phyloP scores from a whole-genome alignment of 2,113 vertebrate genomes.

The Limanda limanda region DNA sequence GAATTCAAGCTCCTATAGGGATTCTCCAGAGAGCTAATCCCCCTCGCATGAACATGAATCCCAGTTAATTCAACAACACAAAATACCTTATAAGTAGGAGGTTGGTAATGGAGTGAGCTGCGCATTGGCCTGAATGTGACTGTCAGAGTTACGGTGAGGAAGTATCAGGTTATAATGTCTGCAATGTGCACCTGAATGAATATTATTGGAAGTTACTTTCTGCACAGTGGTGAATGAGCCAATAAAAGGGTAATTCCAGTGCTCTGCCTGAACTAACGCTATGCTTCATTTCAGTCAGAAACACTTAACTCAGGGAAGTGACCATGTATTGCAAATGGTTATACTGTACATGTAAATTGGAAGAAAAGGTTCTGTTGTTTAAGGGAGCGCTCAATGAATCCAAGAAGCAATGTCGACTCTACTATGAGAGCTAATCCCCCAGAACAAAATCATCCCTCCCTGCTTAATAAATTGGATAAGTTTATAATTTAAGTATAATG shows the following conservation, averaged over 20 bases:
- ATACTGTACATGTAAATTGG: background rate
- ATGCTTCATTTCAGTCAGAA: slow-evolving; percentile 1
- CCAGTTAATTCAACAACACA: background rate
- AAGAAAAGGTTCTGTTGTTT: background rate
- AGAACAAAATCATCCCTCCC: background rate
- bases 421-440: background rate
- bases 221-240: too few species aligned
- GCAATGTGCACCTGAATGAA: background rate
- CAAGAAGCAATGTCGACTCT: background rate
- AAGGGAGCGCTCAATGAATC: background rate
- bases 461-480: background rate
- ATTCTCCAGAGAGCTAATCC: background rate
- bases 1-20: background rate
- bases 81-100: background rate
- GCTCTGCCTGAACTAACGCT: background rate
- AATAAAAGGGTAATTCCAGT: background rate
- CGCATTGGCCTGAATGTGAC: background rate
- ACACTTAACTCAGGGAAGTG: slow-evolving; percentile 4
- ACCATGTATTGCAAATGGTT: background rate
- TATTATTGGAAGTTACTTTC: background rate
- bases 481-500: background rate
- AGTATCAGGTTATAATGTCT: background rate
- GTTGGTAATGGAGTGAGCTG: background rate
- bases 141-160: background rate
- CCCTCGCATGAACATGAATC: background rate